Percentiles rank a stretch among this genome's conserved stretches.
These are phyloP conservation scores for Conger conger DNA, from an alignment of 2,113 vertebrate species.

Conservation along the genomic window DNA sequence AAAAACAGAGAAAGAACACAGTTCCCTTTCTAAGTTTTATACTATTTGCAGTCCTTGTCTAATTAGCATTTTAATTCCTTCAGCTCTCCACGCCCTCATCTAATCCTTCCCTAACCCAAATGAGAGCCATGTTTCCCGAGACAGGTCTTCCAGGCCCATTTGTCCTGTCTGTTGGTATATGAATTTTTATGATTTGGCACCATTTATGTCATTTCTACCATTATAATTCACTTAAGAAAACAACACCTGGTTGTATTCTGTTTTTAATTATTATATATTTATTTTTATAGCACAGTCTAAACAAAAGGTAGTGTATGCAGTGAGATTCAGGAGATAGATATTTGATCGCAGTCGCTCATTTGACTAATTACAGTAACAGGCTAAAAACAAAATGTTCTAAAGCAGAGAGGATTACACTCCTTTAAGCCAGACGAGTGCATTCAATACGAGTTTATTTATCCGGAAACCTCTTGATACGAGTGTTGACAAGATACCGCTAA, in stretches of 20 bases:
- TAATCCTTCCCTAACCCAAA: conserved; percentile 63
- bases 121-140: conserved; percentile 52
- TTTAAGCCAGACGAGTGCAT: background rate
- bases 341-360: background rate
- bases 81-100: conserved; percentile 55
- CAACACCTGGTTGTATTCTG: background rate
- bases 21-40: conserved; percentile 50
- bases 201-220: background rate
- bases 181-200: background rate
- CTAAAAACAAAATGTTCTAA: background rate
- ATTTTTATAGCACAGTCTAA: background rate
- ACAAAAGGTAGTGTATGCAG: background rate
- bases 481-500: background rate
- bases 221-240: background rate
- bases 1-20: conserved; percentile 56
- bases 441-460: background rate
- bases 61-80: conserved; percentile 77
- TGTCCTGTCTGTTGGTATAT: background rate
- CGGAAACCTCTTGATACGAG: background rate
- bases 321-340: background rate
- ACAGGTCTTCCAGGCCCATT: background rate
- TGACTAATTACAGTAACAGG: background rate
- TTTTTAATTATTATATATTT: background rate
- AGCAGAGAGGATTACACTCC: background rate
- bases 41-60: conserved; percentile 67